Conservation (phyloP, 2,797 vertebrate genomes). For the Hydrophis major region DNA sequence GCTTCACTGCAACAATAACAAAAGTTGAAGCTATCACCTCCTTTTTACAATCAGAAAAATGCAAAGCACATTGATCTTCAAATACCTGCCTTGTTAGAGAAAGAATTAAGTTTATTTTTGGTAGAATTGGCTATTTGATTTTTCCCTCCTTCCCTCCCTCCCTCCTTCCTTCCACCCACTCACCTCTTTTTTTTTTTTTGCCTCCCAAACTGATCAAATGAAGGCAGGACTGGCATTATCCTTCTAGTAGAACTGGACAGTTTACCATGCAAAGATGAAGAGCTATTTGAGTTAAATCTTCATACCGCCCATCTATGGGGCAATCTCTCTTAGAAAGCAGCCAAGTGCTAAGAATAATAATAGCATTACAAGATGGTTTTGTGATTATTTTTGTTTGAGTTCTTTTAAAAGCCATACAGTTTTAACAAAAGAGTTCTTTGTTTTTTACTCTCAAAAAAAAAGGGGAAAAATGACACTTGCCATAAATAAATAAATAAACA, state of each 20-base stretch:
- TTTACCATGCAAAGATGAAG: slow-evolving; percentile 59
- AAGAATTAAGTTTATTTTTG: not conserved
- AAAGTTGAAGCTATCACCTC: not conserved
- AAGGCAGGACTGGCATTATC: slow-evolving; percentile 31
- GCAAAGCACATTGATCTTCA: not conserved
- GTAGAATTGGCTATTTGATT: slow-evolving; percentile 32
- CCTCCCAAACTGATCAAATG: slow-evolving; percentile 16
- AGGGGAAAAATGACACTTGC: not conserved
- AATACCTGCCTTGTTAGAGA: not conserved
- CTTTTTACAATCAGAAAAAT: not conserved
- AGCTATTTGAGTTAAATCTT: slow-evolving; percentile 39
- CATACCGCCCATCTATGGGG: slow-evolving; percentile 19
- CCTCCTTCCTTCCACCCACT: not conserved
- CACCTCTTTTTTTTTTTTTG: not conserved
- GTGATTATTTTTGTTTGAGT: slow-evolving; percentile 16
- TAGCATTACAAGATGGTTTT: slow-evolving; percentile 38
- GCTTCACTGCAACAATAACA: not conserved
- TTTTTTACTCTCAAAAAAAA: not conserved
- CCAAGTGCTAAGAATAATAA: slow-evolving; percentile 47
- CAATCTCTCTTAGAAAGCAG: slow-evolving; percentile 53
- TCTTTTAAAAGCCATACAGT: slow-evolving; percentile 56
- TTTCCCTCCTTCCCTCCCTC: not conserved
- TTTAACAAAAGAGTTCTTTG: slow-evolving; percentile 54
- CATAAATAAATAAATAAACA: slow-evolving; percentile 37
- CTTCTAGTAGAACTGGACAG: slow-evolving; percentile 43